Evolutionary conservation across 2,797 vertebrate species (phyloP), one percentile per base, ranked within the genome.

Genomic region (Anableps anableps): DNA sequence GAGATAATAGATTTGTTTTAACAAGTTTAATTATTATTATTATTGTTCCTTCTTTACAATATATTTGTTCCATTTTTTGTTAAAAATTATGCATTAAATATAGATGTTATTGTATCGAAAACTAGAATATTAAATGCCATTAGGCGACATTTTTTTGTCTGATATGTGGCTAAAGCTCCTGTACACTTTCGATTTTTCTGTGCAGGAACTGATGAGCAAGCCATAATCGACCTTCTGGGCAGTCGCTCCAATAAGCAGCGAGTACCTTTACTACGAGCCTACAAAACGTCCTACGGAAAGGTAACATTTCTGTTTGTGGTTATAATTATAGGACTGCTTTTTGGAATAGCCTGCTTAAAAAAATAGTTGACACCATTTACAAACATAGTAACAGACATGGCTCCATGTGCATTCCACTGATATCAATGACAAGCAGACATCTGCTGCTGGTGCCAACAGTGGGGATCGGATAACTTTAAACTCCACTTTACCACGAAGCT

Each of bases 271-370:
- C 94, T 95, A 21, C 82, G 96, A 79, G 93, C 97, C 78, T 99
- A 97, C 89, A 99, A 99, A 95, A 99, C 98, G 0, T 95, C 98
- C 11, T 99, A 99, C 36, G 99, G 99, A 70, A 99, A 99, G 97
- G 99, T 97, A 95, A 94, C 83, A 2, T 2, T 74, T 13, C 48
- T 81, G 3, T 60, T 80, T 23, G 19, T 62, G 10, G 5, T 48
- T 58, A 29, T 75, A 14, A 26, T 21, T 23, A 9, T 47, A 4
- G 72, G 45, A 34, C 50, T 13, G 41, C n/a, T 75, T 55, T 17
- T 14, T 38, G 14, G 21, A 34, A 41, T 2, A 26, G n/a, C 74
- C 0, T 43, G 3, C 17, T 83, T 75, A 48, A 5, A 34, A 26
- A 75, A 75, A n/a, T 51, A 38, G 29, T 4, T 80, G 73, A 75